Percentiles rank a stretch among this genome's conserved stretches.
These are phyloP conservation scores for Myotis yumanensis DNA, from an alignment of 2,113 vertebrate genomes.

Conservation along the genomic window DNA sequence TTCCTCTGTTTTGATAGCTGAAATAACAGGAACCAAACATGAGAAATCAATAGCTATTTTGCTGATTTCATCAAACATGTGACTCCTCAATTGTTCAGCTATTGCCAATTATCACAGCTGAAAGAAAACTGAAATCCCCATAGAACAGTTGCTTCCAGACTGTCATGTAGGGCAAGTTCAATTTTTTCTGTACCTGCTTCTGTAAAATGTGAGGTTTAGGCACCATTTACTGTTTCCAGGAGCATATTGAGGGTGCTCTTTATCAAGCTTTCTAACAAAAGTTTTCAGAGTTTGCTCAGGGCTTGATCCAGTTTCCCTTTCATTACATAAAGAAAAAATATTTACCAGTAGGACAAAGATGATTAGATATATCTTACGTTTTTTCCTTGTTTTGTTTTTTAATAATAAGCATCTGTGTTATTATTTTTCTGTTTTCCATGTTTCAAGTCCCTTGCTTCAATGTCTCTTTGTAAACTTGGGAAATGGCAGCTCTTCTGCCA, in stretches of 20 bases:
- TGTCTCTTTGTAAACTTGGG: neutral
- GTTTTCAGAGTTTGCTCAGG: neutral
- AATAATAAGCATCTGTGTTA: neutral
- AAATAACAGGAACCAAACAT: conserved; percentile 33
- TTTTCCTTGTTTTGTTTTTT: neutral
- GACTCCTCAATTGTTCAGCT: neutral
- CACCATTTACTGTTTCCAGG: neutral
- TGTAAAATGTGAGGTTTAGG: neutral
- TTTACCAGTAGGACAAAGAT: neutral
- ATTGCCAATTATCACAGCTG: conserved; percentile 15
- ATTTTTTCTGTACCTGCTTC: neutral
- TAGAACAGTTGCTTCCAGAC: neutral
- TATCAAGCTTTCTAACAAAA: neutral
- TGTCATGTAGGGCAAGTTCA: neutral
- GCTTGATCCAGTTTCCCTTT: neutral
- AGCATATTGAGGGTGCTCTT: neutral
- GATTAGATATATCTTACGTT: neutral
- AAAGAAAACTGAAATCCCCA: conserved; percentile 6
- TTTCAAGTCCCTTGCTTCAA: neutral
- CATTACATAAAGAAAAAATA: neutral
- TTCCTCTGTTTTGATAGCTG: conserved; percentile 55
- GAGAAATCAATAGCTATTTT: conserved; percentile 44
- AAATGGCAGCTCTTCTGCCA: neutral
- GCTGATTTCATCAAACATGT: conserved; percentile 44
- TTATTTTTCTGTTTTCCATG: neutral